Percentiles rank a stretch among this genome's conserved stretches.
Conservation (phyloP, 1,140 invertebrate species). For the Lordiphosa collinella region DNA sequence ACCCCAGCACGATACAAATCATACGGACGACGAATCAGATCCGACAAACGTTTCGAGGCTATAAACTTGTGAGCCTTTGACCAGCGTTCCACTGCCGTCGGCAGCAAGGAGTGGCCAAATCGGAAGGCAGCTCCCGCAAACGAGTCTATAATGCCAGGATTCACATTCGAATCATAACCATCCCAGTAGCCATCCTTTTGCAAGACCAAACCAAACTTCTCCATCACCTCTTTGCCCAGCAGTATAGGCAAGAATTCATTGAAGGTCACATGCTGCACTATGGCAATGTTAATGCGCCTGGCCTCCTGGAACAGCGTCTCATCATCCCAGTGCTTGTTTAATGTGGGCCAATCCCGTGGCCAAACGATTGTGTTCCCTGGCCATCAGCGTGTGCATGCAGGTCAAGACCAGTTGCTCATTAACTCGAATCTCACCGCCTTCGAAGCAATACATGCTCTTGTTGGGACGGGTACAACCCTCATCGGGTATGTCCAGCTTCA, state of each 20-base stretch:
- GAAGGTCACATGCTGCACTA: slow-evolving; percentile 95
- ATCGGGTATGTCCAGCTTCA: slow-evolving; percentile 94
- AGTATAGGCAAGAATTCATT: slow-evolving; percentile 97
- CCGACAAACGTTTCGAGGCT: slow-evolving; percentile 92
- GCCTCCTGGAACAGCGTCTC: slow-evolving; percentile 96
- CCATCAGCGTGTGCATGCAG: slow-evolving; percentile 94
- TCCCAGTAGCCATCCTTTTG: slow-evolving; percentile 94
- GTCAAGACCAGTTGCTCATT: slow-evolving; percentile 95
- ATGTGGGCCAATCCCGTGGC: slow-evolving; percentile 87
- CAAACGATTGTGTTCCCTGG: slow-evolving; percentile 92
- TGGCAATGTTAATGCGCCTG: slow-evolving; percentile 92
- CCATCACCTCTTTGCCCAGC: slow-evolving; percentile 95
- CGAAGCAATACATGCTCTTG: slow-evolving; percentile 93
- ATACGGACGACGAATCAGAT: slow-evolving; percentile 92
- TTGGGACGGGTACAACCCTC: slow-evolving; percentile 95
- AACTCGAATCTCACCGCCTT: slow-evolving; percentile 95
- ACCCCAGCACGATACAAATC: slow-evolving; percentile 94
- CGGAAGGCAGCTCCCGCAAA: slow-evolving; percentile 94
- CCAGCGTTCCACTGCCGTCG: slow-evolving; percentile 94
- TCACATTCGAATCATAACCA: slow-evolving; percentile 90
- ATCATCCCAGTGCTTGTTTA: slow-evolving; percentile 97
- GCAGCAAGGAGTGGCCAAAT: slow-evolving; percentile 93
- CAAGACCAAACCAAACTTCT: slow-evolving; percentile 91
- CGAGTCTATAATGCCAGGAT: slow-evolving; percentile 91
- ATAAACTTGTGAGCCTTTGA: slow-evolving; percentile 96